Percentiles rank a stretch among this genome's conserved stretches.
Conservation (phyloP, 2,888 invertebrate species). For the Plemyria rubiginata region DNA sequence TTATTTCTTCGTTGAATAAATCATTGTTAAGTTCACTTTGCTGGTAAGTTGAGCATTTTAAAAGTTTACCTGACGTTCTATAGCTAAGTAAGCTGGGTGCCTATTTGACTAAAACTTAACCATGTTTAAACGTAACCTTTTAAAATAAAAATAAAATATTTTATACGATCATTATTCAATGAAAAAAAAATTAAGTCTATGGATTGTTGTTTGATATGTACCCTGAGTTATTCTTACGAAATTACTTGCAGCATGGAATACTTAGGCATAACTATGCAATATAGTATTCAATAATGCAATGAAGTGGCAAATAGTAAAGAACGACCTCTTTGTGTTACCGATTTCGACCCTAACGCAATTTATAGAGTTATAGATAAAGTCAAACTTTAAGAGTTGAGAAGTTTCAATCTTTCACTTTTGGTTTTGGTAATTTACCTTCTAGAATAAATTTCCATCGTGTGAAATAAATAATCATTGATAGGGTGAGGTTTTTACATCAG, state of each 20-base stretch:
- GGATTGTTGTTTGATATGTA: no score
- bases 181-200: no score
- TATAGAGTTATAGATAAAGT: conserved; percentile 25
- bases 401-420: conserved; percentile 27
- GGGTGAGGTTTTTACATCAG: neutral
- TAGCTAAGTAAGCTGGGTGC: neutral
- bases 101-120: neutral
- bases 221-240: no score
- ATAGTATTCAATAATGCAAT: no score
- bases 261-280: no score
- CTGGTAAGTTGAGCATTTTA: neutral
- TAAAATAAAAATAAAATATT: no score
- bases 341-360: conserved; percentile 21
- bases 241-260: no score
- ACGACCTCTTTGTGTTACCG: neutral
- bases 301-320: no score
- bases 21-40: neutral
- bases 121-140: neutral
- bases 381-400: conserved; percentile 25
- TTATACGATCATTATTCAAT: no score
- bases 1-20: neutral
- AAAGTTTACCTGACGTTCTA: neutral
- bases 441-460: conserved; percentile 53
- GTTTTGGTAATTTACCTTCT: conserved; percentile 31
- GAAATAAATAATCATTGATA: conserved; percentile 45